These are phyloP conservation scores for Sarcophaga rosellei DNA, from an alignment of 2,888 invertebrate species.

Conservation along the genomic window DNA sequence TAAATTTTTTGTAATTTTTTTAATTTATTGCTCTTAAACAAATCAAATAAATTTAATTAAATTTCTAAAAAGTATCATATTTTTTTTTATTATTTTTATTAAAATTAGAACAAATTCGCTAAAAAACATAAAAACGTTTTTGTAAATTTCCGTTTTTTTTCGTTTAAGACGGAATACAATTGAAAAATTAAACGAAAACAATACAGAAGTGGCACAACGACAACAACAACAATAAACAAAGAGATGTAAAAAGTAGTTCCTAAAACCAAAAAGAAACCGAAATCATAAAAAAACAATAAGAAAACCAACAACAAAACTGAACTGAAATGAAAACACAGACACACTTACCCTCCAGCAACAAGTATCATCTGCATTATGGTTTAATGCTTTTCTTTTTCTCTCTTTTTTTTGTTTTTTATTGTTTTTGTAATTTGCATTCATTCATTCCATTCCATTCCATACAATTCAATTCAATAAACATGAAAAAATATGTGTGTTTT, in stretches of 20 bases:
- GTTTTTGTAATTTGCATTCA: slow-evolving; percentile 31
- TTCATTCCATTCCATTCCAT: slow-evolving; percentile 17
- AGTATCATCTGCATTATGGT: slow-evolving; percentile 81
- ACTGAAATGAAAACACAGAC: slow-evolving; percentile 39
- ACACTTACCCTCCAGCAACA: slow-evolving; percentile 81
- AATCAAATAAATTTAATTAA: no score
- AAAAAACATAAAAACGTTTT: neutral
- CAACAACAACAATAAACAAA: slow-evolving; percentile 37
- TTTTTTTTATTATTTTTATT: no score
- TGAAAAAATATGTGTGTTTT: slow-evolving; percentile 41
- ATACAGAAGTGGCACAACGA: slow-evolving; percentile 37
- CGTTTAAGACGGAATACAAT: neutral
- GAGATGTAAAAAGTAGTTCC: neutral
- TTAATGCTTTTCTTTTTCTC: slow-evolving; percentile 58
- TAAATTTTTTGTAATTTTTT: no score
- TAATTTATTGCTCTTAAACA: no score
- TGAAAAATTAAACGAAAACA: neutral
- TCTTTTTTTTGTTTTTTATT: slow-evolving; percentile 44
- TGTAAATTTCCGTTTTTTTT: neutral
- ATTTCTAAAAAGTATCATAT: no score
- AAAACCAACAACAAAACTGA: slow-evolving; percentile 29
- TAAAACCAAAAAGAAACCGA: neutral
- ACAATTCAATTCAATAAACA: slow-evolving; percentile 38
- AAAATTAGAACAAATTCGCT: neutral
- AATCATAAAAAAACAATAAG: slow-evolving; percentile 26